phyloP scores from a whole-genome alignment of 2,113 vertebrate species.

The Pionites leucogaster region DNA sequence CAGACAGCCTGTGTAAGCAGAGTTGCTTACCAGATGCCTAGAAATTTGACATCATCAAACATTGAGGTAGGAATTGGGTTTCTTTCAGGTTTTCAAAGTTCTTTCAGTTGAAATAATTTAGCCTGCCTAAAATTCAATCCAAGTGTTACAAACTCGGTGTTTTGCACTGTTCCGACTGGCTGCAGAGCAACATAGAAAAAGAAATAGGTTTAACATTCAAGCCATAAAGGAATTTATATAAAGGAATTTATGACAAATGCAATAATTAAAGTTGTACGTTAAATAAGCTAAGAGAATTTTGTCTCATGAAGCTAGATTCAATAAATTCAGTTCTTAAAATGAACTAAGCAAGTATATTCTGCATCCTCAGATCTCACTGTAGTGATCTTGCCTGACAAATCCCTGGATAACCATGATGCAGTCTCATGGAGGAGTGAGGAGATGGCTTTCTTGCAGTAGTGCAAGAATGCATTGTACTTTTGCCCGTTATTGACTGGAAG shows the following conservation, averaged over 20 bases:
- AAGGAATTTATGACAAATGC: not conserved
- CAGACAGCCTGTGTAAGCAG: not conserved
- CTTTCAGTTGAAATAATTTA: not conserved
- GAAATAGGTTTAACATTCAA: not conserved
- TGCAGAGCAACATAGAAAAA: not conserved
- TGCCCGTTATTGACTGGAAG: not conserved
- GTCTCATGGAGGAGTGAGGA: rapidly evolving
- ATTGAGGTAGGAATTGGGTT: not conserved
- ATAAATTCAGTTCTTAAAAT: not conserved
- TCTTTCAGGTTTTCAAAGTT: not conserved
- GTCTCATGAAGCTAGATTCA: not conserved
- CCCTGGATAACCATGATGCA: not conserved
- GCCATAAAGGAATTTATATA: not conserved
- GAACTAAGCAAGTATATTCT: not conserved
- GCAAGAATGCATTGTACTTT: not conserved
- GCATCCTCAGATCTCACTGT: not conserved
- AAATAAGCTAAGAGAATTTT: not conserved
- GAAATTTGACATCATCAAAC: not conserved
- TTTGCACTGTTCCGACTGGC: not conserved
- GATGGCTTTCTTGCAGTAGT: not conserved
- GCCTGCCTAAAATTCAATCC: not conserved
- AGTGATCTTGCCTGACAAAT: not conserved
- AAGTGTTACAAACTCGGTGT: not conserved
- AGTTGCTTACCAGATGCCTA: not conserved
- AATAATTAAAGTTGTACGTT: not conserved